Base-by-base conservation (phyloP, 2,888 invertebrate genomes). In the Anagyrus pseudococci region DNA sequence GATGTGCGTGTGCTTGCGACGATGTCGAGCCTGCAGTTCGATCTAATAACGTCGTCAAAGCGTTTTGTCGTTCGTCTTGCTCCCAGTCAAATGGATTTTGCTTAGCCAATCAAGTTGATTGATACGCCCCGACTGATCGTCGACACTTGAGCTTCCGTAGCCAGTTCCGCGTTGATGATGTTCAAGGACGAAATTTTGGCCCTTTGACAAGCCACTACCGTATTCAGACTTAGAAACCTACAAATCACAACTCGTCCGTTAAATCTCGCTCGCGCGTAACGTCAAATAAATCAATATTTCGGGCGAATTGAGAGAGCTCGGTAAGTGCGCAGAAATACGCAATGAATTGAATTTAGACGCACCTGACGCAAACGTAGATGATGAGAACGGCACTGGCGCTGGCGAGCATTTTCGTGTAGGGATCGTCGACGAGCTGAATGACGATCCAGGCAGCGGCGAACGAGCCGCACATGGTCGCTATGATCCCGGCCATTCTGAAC, bases 141-240 rank as follows among this genome's bases (percentile, higher is more conserved):
- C 15, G 83, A 80, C 54, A 85, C 84, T 7, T 71, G 71, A 22
- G 69, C 52, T 46, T 69, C 66, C 6, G 59, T 61, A 20, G 69
- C 66, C 62, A 55, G 73, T 37, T 74, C 76, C 37, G 75, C 75
- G 46, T 82, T 83, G 53, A 87, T 84, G 72, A 96, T 95, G 75
- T 89, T 90, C 53, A 95, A 85, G 1, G 93, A 92, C 40, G 93
- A 93, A 13, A 94, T 92, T 83, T 92, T 93, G 71, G 95, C 94
- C 66, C 93, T 87, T 75, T 94, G 93, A 83, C 94, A 94, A n/a
- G 94, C 94, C 59, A 90, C 89, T 53, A 93, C 89, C 1, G 94
- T 93, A 76, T 93, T 94, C 79, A 92, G 89, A 66, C 94, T 92
- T 68, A 95, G 85, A 79, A 92, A 92, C 80, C 95, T 94, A 82